phyloP scores from a whole-genome alignment of 2,888 invertebrate species.

The Netelia melanura region DNA sequence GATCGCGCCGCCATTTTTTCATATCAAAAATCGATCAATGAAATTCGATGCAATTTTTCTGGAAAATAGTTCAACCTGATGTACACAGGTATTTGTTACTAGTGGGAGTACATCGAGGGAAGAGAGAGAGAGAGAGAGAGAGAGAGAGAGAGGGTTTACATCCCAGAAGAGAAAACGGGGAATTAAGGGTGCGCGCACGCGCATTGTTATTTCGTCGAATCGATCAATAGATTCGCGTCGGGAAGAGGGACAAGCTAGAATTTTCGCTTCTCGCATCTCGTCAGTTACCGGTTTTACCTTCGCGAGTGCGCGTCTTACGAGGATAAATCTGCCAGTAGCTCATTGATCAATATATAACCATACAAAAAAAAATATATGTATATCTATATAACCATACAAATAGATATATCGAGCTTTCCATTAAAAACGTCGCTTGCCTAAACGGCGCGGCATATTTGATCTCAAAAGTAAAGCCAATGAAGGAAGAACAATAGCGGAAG shows the following conservation, averaged over 20 bases:
- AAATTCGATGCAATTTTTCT: no score
- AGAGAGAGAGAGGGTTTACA: neutral
- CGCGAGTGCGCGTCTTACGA: conserved; percentile 31
- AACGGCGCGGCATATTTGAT: no score
- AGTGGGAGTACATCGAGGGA: neutral
- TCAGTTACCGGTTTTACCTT: conserved; percentile 53
- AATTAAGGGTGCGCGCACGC: conserved; percentile 31
- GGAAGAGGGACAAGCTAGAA: conserved; percentile 40
- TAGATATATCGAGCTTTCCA: no score
- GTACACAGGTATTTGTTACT: neutral
- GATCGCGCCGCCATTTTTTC: no score
- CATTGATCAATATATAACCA: neutral
- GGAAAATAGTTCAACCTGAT: no score
- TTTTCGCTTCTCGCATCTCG: conserved; percentile 5
- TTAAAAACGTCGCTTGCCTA: no score
- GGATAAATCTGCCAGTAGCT: neutral
- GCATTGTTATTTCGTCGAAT: conserved; percentile 50
- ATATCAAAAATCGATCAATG: no score
- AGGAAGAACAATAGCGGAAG: no score
- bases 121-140: neutral
- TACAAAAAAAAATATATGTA: neutral
- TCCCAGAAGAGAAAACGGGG: no score
- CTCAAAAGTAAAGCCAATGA: no score
- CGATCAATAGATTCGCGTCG: conserved; percentile 55
- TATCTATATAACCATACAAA: no score